phyloP scores from a whole-genome alignment of 2,113 vertebrate species.

The Platysternon megacephalum region DNA sequence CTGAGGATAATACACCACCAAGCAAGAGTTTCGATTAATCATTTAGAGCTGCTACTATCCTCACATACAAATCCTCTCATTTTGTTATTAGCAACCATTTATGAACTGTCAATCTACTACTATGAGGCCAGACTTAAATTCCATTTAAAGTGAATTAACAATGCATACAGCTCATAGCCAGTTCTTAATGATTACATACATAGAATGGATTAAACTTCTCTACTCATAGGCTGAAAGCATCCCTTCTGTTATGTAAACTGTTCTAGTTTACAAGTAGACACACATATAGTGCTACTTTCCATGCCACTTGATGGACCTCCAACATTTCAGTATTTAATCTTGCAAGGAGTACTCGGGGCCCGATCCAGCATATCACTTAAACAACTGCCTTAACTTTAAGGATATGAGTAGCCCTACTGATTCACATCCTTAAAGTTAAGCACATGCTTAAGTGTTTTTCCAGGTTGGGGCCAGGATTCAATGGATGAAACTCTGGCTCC shows the following conservation, averaged over 20 bases:
- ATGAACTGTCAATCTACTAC: neutral
- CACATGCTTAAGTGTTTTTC: neutral
- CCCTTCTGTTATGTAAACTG: neutral
- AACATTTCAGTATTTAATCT: neutral
- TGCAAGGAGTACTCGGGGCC: neutral
- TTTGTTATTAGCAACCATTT: neutral
- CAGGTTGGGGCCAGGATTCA: neutral
- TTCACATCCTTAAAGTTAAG: neutral
- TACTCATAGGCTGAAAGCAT: neutral
- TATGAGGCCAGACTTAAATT: neutral
- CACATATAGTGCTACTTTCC: neutral
- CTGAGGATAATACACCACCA: neutral
- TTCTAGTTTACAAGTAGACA: neutral
- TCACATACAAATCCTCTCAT: neutral
- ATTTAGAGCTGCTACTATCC: neutral
- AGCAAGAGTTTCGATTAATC: neutral
- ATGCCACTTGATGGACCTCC: neutral
- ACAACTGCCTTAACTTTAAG: neutral
- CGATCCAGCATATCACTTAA: neutral
- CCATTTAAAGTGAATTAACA: neutral
- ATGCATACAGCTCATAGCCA: neutral
- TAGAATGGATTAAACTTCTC: rapidly evolving
- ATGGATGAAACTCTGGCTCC: neutral
- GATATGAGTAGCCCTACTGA: neutral
- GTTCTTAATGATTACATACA: neutral